Evolutionary conservation across 2,888 invertebrate genomes (phyloP), one percentile per base, ranked within the genome.

Genomic region (Lapara coniferarum): DNA sequence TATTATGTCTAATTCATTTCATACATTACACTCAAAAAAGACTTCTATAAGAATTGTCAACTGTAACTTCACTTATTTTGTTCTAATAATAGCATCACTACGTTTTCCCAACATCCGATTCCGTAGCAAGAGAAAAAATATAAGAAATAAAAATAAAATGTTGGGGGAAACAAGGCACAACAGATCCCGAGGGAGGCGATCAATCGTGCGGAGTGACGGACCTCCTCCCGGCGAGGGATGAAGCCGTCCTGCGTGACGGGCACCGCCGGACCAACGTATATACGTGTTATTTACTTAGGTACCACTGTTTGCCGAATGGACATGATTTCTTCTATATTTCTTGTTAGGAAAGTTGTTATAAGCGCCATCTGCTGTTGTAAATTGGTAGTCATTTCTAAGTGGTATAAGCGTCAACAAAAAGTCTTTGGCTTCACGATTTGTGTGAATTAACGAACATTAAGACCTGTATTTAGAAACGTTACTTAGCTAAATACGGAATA

Each of bases 141-240:
- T 30, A 63, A 69, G 58, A 73, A 70, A 70, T 71, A 72, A 71
- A 75, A 78, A 78, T 76, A 79, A 78, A 63, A 63, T 63, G 63
- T 49, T 63, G 70, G 72, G 67, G 72, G 76, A 75, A 75, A 81
- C 78, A 77, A 75, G 78, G 69, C 69, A 81, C 83, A 82, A 83
- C 84, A 83, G 75, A 77, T 84, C 85, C 83, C 79, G 63, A 25
- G 84, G 81, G 85, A 83, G 82, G 82, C 72, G 83, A 85, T 85
- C 85, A 85, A 85, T 85, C 85, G 82, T 78, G 73, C 70, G 76
- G 78, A 77, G 81, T 81, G 84, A 82, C 83, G 78, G 75, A 70
- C 72, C 70, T 70, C 72, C 73, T 69, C 52, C 67, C 68, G 69
- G 53, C 51, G 58, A 66, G 71, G 70, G 74, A 78, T 75, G 75